Base-by-base conservation (phyloP, 2,888 invertebrate genomes). In the Actias luna region DNA sequence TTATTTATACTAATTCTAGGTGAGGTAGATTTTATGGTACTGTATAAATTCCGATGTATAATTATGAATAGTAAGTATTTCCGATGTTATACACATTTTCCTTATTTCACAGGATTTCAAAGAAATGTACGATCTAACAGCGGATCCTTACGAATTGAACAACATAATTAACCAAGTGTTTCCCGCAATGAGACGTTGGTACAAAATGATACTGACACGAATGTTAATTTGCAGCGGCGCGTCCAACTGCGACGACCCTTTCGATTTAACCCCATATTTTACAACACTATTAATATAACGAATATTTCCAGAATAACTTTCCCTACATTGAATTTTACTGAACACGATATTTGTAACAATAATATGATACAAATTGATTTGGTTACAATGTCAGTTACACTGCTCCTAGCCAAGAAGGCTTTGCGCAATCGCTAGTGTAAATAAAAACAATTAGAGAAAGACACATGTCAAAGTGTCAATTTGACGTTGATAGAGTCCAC, bases 41-140 rank as follows among this genome's bases (percentile, higher is more conserved):
- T 8, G 8, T 33, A 33, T 7, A 7, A 5, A 8, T 8, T 33
- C 8, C 33, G 33, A 33, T 33, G 33, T 5, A 33, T 8, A 16
- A 39, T 16, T 39, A 16, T 16, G 16, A 5, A 39, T 39, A 39
- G 16, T 18, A 58, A 58, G 58, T 25, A 29, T 42, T 42, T 29
- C 16, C 29, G 4, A 39, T 29, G 35, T 12, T 2, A 50, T 25
- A 42, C 1, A 29, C 31, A 25, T 33, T 58, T 29, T 52, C 31
- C 42, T 52, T 60, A 57, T 31, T 63, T 61, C 70, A 71, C 83
- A 96, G 96, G 85, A 93, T 69, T 97, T 95, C 79, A 86, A 94
- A 0, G 98, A 98, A 87, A 94, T 94, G n/a, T 98, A 98, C 81
- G 94, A 98, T 80, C 78, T 98, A 16, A 80, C 78, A 0, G 75